Percentiles rank a stretch among this genome's conserved stretches.
Evolutionary conservation across 1,140 invertebrate genomes (phyloP).

Genomic region (Aphelenchoides besseyi): DNA sequence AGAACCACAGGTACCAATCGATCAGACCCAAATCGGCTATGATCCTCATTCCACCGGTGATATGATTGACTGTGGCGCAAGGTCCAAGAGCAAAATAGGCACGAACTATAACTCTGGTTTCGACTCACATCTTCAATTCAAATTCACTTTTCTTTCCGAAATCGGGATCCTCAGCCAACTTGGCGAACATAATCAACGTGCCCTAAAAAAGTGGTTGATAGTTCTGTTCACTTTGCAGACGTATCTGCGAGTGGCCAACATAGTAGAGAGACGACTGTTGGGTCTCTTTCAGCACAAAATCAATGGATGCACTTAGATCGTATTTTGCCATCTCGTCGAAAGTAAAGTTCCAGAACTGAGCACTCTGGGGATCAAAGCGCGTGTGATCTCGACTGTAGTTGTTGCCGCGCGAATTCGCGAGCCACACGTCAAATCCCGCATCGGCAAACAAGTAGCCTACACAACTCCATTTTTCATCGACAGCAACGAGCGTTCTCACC

Average conservation of each 20-base stretch:
- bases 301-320: conserved; percentile 71
- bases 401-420: conserved; percentile 71
- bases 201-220: conserved; percentile 51
- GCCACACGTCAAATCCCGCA: conserved; percentile 74
- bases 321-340: conserved; percentile 75
- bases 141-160: conserved; percentile 24
- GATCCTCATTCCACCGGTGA: conserved; percentile 36
- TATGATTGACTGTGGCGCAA: conserved; percentile 34
- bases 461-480: neutral
- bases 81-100: conserved; percentile 46
- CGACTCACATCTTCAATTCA: neutral
- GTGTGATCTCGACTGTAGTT: conserved; percentile 68
- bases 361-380: conserved; percentile 28
- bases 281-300: conserved; percentile 67
- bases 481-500: conserved; percentile 50
- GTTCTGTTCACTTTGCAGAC: no score
- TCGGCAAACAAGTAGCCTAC: conserved; percentile 65
- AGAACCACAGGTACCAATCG: conserved; percentile 6
- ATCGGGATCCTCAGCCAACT: conserved; percentile 45
- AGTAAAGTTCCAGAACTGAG: conserved; percentile 62
- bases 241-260: conserved; percentile 64
- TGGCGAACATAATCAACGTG: conserved; percentile 63
- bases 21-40: conserved; percentile 9
- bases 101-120: neutral
- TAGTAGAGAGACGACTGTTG: conserved; percentile 58